phyloP scores from a whole-genome alignment of 2,888 invertebrate genomes.

The Laspeyria flexula region DNA sequence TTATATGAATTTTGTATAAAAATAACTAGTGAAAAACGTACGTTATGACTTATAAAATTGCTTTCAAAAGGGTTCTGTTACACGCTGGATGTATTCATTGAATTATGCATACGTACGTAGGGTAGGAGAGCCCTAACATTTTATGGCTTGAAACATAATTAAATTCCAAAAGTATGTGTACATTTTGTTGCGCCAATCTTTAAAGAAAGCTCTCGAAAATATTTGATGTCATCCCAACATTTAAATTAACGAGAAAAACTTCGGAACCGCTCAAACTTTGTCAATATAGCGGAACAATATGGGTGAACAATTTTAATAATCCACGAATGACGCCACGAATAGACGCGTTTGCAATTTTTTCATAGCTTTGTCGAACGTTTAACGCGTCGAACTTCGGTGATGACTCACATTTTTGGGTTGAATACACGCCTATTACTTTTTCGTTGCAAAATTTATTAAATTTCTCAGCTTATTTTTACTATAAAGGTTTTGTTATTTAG shows the following conservation, averaged over 20 bases:
- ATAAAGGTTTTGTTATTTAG: background rate
- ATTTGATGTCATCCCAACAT: conserved; percentile 63
- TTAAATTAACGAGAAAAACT: conserved; percentile 70
- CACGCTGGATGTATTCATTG: conserved; percentile 28
- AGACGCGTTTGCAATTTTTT: conserved; percentile 58
- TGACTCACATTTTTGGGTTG: conserved; percentile 50
- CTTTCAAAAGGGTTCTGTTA: conserved; percentile 30
- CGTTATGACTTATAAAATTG: conserved; percentile 22
- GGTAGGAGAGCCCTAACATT: conserved; percentile 21
- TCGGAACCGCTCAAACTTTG: conserved; percentile 61
- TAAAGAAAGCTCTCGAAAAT: conserved; percentile 51
- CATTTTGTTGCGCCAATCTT: conserved; percentile 24
- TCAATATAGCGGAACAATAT: conserved; percentile 72
- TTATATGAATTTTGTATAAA: background rate
- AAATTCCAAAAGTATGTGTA: conserved; percentile 43
- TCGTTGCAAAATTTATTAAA: conserved; percentile 26
- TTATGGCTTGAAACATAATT: conserved; percentile 41
- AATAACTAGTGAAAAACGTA: conserved; percentile 19
- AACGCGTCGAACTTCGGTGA: conserved; percentile 48
- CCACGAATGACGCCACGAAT: conserved; percentile 58
- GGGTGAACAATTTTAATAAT: conserved; percentile 77
- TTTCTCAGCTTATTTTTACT: conserved; percentile 15
- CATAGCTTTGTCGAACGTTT: conserved; percentile 58
- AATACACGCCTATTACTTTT: conserved; percentile 32
- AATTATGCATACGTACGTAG: conserved; percentile 35